Evolutionary conservation across 2,113 vertebrate species (phyloP), one percentile per base, ranked within the genome.

Genomic region (Plestiodon gilberti): DNA sequence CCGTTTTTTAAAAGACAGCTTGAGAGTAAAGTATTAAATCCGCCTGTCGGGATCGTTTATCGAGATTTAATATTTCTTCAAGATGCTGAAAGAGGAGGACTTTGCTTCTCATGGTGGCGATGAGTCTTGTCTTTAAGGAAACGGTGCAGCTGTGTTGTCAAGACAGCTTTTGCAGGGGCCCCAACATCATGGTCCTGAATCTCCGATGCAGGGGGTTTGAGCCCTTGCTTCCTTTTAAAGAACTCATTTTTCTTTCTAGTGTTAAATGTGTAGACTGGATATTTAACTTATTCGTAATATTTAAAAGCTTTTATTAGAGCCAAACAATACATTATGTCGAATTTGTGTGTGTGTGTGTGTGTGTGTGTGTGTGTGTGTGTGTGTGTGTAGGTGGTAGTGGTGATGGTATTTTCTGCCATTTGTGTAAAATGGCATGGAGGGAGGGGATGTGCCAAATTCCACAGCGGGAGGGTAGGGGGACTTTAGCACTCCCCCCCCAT

Each of bases 1-100:
- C 43, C 43, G 64, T 69, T 65, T 13, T 74, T 87, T 81, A 81
- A 87, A 81, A 87, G 69, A 74, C 85, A 74, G 78, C 59, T 86
- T 17, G 48, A 65, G 78, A 81, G 57, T 65, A 64, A 81, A 52
- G 69, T 52, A 87, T 87, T 75, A 81, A 64, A 87, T 81, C 78
- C 2, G 15, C 61, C 78, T 81, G 85, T 81, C 85, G 38, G 17
- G 85, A 81, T 87, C 78, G 81, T 75, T 87, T 87, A 81, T 55
- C 85, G 38, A 65, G 33, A 74, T 81, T 87, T 81, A 87, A 87
- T 87, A 74, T 87, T 81, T 73, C 84, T 80, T 73, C 23, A 33
- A 43, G 65, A 57, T 35, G 77, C 55, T 4, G 40, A 40, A 10
- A 65, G 20, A 73, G 69, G 57, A 81, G n/a, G 78, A 74, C 14